Evolutionary conservation across 2,888 invertebrate species (phyloP).

Genomic region (Zygothrica quintamaculata): DNA sequence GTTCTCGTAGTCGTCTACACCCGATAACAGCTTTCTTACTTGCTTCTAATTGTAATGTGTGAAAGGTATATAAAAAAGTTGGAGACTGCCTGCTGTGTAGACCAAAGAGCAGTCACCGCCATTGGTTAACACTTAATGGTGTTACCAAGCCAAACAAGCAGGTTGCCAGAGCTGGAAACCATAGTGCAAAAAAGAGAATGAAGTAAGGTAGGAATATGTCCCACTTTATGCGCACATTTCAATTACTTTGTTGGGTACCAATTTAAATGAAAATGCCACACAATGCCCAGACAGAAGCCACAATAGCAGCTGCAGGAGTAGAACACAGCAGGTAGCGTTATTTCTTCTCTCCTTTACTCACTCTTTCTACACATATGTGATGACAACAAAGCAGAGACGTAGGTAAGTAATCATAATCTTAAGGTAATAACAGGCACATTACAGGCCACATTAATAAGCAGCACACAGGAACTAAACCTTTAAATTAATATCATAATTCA

Average conservation of each 20-base stretch:
- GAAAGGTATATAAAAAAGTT: conserved; percentile 26
- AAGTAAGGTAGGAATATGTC: conserved; percentile 25
- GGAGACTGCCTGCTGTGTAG: conserved; percentile 69
- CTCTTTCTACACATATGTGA: conserved; percentile 35
- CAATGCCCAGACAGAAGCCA: conserved; percentile 70
- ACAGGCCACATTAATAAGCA: conserved; percentile 82
- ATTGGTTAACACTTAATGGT: conserved; percentile 71
- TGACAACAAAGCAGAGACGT: conserved; percentile 25
- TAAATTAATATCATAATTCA: conserved; percentile 83
- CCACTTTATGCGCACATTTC: conserved; percentile 69
- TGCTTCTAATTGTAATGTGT: too few species aligned
- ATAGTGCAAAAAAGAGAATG: neutral
- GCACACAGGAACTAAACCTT: conserved; percentile 49
- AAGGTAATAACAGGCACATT: conserved; percentile 78
- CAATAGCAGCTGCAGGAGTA: conserved; percentile 20
- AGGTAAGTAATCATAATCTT: conserved; percentile 77
- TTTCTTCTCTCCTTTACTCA: neutral
- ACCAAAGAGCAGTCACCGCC: conserved; percentile 42
- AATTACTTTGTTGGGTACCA: conserved; percentile 73
- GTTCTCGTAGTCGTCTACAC: too few species aligned
- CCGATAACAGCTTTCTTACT: too few species aligned
- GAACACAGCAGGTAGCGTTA: conserved; percentile 50
- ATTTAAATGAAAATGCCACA: conserved; percentile 79
- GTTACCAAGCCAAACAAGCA: conserved; percentile 77
- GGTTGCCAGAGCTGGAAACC: conserved; percentile 32